A percentile compares a stretch with the other conserved stretches of the same genome.
Evolutionary conservation across 1,140 invertebrate genomes (phyloP).

Genomic region (Drepana arcuata): DNA sequence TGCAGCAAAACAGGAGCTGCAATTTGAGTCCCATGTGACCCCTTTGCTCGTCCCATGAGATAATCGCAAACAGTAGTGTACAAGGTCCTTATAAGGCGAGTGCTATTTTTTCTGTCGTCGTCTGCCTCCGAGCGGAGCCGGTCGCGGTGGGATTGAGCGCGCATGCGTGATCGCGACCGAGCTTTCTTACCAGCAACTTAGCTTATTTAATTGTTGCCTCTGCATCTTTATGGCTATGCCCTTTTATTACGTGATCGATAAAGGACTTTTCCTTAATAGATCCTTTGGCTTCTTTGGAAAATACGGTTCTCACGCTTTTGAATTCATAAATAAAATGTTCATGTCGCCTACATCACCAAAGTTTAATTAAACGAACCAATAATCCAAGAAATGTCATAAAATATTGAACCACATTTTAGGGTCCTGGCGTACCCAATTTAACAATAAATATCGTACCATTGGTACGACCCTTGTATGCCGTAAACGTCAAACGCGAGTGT

Average conservation of each 20-base stretch:
- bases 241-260: too few species aligned
- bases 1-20: constrained; percentile 34
- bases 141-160: constrained; percentile 19
- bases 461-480: constrained; percentile 5
- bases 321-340: too few species aligned
- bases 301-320: too few species aligned
- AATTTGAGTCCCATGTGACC: constrained; percentile 50
- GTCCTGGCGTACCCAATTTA: constrained; percentile 9
- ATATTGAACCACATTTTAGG: too few species aligned
- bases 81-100: constrained; percentile 48
- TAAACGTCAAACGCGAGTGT: constrained; percentile 27
- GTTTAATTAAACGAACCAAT: too few species aligned
- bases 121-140: constrained; percentile 11
- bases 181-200: too few species aligned
- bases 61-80: constrained; percentile 53
- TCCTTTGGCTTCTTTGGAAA: too few species aligned
- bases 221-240: too few species aligned
- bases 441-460: constrained; percentile 4
- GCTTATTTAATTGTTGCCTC: too few species aligned
- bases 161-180: constrained; percentile 22
- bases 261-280: too few species aligned
- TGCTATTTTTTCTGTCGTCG: constrained; percentile 41
- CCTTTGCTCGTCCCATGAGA: constrained; percentile 50
- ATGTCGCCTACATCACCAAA: too few species aligned
- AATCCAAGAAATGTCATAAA: too few species aligned